Conservation (phyloP, 2,888 invertebrate genomes). For the Syrphus vitripennis region DNA sequence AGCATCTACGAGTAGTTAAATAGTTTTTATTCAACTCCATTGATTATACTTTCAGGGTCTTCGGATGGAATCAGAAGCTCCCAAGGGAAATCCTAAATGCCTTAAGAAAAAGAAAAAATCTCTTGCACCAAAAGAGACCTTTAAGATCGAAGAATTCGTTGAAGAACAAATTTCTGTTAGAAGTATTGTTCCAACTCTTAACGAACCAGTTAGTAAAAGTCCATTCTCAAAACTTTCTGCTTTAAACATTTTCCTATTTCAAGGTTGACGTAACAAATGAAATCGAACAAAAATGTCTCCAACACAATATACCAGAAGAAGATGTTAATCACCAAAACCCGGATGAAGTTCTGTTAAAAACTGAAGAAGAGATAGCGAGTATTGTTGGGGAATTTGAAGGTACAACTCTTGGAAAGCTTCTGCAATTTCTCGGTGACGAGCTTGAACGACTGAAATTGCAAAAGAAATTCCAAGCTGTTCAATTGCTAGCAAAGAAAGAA, state of each 20-base stretch:
- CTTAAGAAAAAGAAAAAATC: slow-evolving; percentile 69
- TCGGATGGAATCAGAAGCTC: slow-evolving; percentile 73
- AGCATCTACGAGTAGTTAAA: neutral
- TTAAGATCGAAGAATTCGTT: neutral
- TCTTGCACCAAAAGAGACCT: neutral
- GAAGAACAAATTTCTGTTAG: neutral
- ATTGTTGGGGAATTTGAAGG: slow-evolving; percentile 88
- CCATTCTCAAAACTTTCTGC: neutral
- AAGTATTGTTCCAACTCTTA: neutral
- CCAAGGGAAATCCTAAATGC: slow-evolving; percentile 75
- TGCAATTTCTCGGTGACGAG: slow-evolving; percentile 90
- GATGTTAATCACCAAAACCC: slow-evolving; percentile 76
- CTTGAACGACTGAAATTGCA: slow-evolving; percentile 89
- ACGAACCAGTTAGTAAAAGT: neutral
- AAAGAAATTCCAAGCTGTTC: slow-evolving; percentile 89
- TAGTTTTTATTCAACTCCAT: too few relatives aligned
- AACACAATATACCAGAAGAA: slow-evolving; percentile 75
- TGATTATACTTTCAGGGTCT: slow-evolving; percentile 68
- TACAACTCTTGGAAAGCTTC: slow-evolving; percentile 86
- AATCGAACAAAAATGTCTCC: slow-evolving; percentile 72
- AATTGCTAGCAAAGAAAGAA: slow-evolving; percentile 89
- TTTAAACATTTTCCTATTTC: neutral
- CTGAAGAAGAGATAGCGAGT: slow-evolving; percentile 81
- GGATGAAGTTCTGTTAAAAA: slow-evolving; percentile 74
- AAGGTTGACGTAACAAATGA: neutral